Evolutionary conservation across 2,797 vertebrate species (phyloP).

Genomic region (Valencia hispanica): DNA sequence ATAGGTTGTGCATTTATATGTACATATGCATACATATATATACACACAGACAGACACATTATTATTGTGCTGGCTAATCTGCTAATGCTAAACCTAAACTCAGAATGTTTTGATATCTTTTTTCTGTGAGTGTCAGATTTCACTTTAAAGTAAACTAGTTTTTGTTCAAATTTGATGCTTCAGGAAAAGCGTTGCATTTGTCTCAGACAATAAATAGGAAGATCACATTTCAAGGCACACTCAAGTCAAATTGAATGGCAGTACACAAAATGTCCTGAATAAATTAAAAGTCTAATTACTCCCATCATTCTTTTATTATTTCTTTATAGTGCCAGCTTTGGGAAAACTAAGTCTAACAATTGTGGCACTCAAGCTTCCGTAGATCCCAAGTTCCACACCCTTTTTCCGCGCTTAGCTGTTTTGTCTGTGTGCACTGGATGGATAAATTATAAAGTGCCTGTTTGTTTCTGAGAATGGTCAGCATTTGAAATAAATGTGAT

Average conservation of each 20-base stretch:
- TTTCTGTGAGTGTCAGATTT: conserved; percentile 68
- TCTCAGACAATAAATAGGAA: conserved; percentile 97
- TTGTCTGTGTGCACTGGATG: conserved; percentile 56
- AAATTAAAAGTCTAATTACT: conserved; percentile 76
- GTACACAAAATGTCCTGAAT: conserved; percentile 94
- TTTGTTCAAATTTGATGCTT: conserved; percentile 68
- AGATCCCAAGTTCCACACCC: conserved; percentile 88
- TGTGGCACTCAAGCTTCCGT: conserved; percentile 90
- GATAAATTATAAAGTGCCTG: conserved; percentile 88
- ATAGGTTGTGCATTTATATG: conserved; percentile 79
- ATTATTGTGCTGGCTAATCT: conserved; percentile 90
- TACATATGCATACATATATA: conserved; percentile 82
- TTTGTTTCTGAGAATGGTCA: conserved; percentile 77
- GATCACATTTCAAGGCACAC: conserved; percentile 99
- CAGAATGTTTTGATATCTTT: conserved; percentile 84
- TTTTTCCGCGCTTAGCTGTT: conserved; percentile 84
- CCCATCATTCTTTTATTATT: conserved; percentile 23
- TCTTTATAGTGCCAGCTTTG: conserved; percentile 94
- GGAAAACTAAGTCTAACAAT: conserved; percentile 92
- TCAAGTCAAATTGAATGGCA: conserved; percentile 96
- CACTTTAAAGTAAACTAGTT: conserved; percentile 55
- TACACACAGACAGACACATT: conserved; percentile 78
- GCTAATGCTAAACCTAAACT: conserved; percentile 80
- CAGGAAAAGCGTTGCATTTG: conserved; percentile 90
- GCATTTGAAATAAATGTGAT: conserved; percentile 34